Base-by-base conservation (phyloP, 1,140 invertebrate genomes). In the Drosophila obscura region DNA sequence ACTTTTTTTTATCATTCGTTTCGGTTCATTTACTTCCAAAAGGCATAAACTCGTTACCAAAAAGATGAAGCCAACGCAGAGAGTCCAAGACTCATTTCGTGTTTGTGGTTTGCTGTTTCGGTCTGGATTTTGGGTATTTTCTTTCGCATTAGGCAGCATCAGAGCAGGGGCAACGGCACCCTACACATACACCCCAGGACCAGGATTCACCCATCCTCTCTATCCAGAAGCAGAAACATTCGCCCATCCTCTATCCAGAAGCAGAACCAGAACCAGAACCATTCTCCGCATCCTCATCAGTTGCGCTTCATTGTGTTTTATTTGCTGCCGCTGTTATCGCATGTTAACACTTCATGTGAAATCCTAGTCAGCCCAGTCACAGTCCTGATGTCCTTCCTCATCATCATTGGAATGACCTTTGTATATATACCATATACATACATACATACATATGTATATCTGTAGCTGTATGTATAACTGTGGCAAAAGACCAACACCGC, bases 261-360 rank as follows among this genome's bases (percentile, higher is more conserved):
- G 22, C 31, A 49, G 39, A 22, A 22, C 22, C 28, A 68, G 49
- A 52, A 31, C 66, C 31, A 69, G 49, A 52, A 31, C 66, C 74
- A 56, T 75, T 66, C 73, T 62, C 56, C 60, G 60, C 74, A 73
- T 73, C 64, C 62, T 76, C 62, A 78, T 83, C 83, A 88, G 80
- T 78, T 83, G 80, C 65, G 80, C 75, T 88, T 82, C 77, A 88
- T 88, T 88, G 83, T 79, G 83, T 87, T 88, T 88, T 81, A 83
- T 83, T 88, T 78, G 79, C 45, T 73, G 63, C 35, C 44, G 59
- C 78, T 85, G 79, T 88, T 88, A 88, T 88, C 83, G 72, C 67
- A 73, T 77, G 83, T 88, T 88, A 88, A 88, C 83, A 88, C 83
- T 88, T 88, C 83, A 88, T 87, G 74, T 80, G 46, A 79, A 88